These are phyloP conservation scores for Gambusia affinis DNA, from an alignment of 2,113 vertebrate species.

Conservation along the genomic window DNA sequence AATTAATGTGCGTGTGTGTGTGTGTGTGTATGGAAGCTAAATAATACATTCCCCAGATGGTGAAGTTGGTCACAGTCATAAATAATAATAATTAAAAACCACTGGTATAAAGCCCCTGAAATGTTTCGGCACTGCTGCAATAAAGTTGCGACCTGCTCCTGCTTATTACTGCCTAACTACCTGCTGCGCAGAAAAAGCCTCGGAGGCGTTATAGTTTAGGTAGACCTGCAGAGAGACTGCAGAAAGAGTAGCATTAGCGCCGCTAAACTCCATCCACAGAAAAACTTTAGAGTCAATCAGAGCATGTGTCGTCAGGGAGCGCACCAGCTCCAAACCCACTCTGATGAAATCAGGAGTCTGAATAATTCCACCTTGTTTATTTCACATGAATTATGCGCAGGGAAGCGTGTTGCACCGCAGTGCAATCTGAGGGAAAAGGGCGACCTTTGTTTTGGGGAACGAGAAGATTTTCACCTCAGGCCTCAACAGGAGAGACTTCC, in stretches of 20 bases:
- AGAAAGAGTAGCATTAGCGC: constrained; percentile 43
- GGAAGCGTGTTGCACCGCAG: constrained; percentile 17
- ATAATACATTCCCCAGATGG: constrained; percentile 43
- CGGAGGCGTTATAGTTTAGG: constrained; percentile 29
- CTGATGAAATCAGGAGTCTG: constrained; percentile 42
- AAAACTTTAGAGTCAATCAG: constrained; percentile 36
- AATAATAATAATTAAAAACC: constrained; percentile 43
- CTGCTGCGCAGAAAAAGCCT: constrained; percentile 23
- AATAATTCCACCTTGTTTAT: constrained; percentile 47
- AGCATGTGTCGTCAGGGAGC: constrained; percentile 10
- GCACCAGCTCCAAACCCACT: constrained; percentile 40
- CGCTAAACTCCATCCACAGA: constrained; percentile 24
- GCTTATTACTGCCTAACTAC: constrained; percentile 14
- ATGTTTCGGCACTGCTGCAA: constrained; percentile 24
- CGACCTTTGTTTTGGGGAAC: not conserved
- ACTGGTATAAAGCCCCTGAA: constrained; percentile 11
- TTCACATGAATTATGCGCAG: constrained; percentile 48
- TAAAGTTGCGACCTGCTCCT: constrained; percentile 29
- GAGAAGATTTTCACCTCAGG: not conserved
- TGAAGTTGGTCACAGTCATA: constrained; percentile 26
- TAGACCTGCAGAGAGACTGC: constrained; percentile 16
- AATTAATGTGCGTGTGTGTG: not conserved
- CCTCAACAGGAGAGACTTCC: not conserved
- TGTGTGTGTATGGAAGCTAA: not conserved
- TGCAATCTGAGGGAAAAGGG: constrained; percentile 19